Conservation (phyloP, 2,113 vertebrate species). For the Oxyura jamaicensis region DNA sequence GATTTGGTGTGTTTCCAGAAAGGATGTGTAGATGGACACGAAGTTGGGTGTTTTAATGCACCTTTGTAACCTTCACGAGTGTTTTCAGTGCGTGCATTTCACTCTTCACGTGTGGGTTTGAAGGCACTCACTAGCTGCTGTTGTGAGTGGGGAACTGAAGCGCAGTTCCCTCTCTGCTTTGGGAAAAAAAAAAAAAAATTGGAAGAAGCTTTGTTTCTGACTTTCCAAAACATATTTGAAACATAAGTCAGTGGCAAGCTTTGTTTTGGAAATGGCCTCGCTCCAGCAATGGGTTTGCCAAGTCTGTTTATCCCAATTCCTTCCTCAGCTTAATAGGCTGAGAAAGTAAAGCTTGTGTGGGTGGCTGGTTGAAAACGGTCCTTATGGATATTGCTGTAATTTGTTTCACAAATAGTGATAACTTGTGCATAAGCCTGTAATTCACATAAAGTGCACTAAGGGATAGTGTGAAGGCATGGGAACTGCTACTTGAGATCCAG, state of each 20-base stretch:
- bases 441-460: conserved; percentile 6
- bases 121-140: not conserved
- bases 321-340: conserved; percentile 20
- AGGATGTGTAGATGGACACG: not conserved
- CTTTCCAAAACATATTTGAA: conserved; percentile 57
- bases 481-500: not conserved
- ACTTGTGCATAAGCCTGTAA: conserved; percentile 23
- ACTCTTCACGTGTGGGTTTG: not conserved
- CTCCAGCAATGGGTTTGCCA: conserved; percentile 37
- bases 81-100: not conserved
- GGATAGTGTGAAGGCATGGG: not conserved
- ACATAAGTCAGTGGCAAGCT: conserved; percentile 59
- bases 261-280: conserved; percentile 42
- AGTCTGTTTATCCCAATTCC: conserved; percentile 52
- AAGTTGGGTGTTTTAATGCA: not conserved
- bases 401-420: conserved; percentile 3
- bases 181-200: conserved; percentile 6
- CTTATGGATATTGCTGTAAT: conserved; percentile 17
- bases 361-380: conserved; percentile 42
- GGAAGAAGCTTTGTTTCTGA: conserved; percentile 33
- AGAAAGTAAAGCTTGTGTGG: conserved; percentile 48
- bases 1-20: not conserved
- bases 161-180: not conserved
- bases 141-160: not conserved
- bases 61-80: not conserved